Evolutionary conservation across 2,113 vertebrate species (phyloP), one percentile per base, ranked within the genome.

Genomic region (Fregetta grallaria): DNA sequence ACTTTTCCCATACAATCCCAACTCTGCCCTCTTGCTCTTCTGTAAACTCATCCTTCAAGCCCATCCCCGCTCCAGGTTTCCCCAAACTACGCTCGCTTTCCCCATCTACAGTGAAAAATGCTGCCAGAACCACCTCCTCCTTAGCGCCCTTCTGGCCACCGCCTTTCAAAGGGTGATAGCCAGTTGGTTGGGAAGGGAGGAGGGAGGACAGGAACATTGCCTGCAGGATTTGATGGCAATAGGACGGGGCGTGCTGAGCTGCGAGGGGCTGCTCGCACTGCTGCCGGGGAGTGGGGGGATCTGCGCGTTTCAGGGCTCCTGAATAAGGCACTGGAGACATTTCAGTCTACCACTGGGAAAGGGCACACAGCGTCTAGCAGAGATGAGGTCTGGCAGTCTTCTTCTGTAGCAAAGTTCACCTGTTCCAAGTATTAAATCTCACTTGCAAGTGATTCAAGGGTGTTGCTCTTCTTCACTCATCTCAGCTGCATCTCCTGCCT

Each of bases 201-300:
- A 63, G 32, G 15, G 49, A 65, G 56, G 9, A 74, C 0, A 0
- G 44, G 49, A 76, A n/a, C 27, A n/a, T 52, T 7, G 1, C 16
- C 17, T 1, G 0, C 27, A 26, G 87, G 68, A 65, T 59, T 70
- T 10, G 26, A 40, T 87, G 52, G 56, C 56, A 72, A 44, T 1
- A 1, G 44, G 36, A 72, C 1, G 3, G 34, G 45, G 22, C 0
- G 1, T 50, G 16, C 13, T 70, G 34, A 55, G 71, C 55, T 40
- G 42, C 6, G 16, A 30, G 63, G 25, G 40, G n/a, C 13, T 61
- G 67, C 49, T 87, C 6, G 1, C 21, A 13, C 29, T 23, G 38
- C 40, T 56, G 52, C 23, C 0, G 5, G 9, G 18, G n/a, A 26
- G 32, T 21, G 29, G 10, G 10, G 62, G 15, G 18, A 85, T 45